Evolutionary conservation across 2,113 vertebrate genomes (phyloP).

Genomic region (Eulemur macaco): DNA sequence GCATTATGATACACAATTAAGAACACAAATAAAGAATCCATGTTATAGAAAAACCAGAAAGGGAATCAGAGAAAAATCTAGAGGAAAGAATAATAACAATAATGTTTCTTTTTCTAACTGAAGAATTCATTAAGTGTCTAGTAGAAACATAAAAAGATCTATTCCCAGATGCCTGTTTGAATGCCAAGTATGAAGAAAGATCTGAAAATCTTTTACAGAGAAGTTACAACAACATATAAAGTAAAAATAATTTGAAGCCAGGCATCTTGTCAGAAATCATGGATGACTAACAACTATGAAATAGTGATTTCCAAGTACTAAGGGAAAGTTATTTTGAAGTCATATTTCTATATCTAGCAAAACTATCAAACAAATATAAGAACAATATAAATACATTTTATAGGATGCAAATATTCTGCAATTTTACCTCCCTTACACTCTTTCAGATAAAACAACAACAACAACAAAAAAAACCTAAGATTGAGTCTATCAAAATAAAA

Average conservation of each 20-base stretch:
- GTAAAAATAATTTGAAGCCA: not conserved
- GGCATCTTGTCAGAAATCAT: constrained; percentile 9
- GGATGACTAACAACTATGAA: not conserved
- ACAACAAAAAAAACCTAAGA: not conserved
- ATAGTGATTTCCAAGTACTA: not conserved
- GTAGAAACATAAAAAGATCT: not conserved
- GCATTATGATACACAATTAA: not conserved
- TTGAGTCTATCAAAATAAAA: not conserved
- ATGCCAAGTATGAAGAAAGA: not conserved
- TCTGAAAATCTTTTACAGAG: not conserved
- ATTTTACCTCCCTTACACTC: not conserved
- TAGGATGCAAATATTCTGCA: not conserved
- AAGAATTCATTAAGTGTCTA: not conserved
- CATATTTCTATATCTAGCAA: not conserved
- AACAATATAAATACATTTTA: constrained; percentile 13
- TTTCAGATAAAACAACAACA: not conserved
- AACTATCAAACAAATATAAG: not conserved
- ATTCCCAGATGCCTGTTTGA: not conserved
- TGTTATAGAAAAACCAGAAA: not conserved
- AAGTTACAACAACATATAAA: not conserved
- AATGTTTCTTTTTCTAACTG: not conserved
- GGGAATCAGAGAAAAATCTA: not conserved
- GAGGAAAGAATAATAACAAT: not conserved
- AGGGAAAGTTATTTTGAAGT: constrained; percentile 19
- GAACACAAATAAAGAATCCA: not conserved